Evolutionary conservation across 2,888 invertebrate genomes (phyloP), one percentile per base, ranked within the genome.

Genomic region (Axea sp.): DNA sequence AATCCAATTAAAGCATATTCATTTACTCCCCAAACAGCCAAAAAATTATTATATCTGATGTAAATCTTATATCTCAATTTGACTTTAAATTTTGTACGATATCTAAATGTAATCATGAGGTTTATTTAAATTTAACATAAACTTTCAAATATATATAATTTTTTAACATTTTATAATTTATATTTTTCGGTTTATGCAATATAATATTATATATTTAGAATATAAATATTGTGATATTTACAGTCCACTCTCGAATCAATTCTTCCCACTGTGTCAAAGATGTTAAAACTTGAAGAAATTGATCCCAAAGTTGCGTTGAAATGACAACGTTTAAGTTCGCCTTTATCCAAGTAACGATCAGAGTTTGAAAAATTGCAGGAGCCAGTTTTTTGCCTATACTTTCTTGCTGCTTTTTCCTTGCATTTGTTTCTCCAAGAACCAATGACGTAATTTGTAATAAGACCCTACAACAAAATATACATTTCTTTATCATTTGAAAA

Each of bases 311-410:
- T 81, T 95, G 94, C 3, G 93, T 91, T 60, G 95, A 93, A 68
- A 98, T 95, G 1, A 94, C 92, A 3, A 98, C 97, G 87, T 97
- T 97, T 79, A 98, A 90, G 88, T 98, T 98, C 0, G 98, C 98
- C 83, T 97, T 96, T 80, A 98, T 98, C 98, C 98, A 98, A 1
- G 98, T 98, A 75, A 98, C 97, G 78, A 98, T 97, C 43, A 98
- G 89, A 0, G 98, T 98, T 91, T 98, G 94, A 82, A 95, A 95
- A 77, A 95, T 91, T 0, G 96, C 95, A 12, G 95, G 95, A 2
- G 96, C 96, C 73, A 96, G 88, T 83, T 94, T 94, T 19, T 94
- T 94, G 28, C 94, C 94, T 59, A 90, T 89, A 47, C 82, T 86
- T 62, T 87, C 93, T 78, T 93, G 93, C 77, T 92, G 91, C 86